Evolutionary conservation across 2,113 vertebrate species (phyloP).

Genomic region (Pangasianodon hypophthalmus): DNA sequence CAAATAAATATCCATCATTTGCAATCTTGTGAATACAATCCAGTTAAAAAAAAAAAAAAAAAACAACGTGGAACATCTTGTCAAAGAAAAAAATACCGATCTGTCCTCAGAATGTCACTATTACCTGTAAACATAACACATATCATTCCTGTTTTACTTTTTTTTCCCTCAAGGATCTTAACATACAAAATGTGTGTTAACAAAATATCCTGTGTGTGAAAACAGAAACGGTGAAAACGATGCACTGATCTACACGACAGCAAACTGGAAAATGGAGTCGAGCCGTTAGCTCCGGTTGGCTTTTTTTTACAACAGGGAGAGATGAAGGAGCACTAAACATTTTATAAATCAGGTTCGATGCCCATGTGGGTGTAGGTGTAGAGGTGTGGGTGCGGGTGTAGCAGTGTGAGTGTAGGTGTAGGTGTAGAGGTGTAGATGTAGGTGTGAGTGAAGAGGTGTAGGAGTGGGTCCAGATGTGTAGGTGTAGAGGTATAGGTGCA

Average conservation of each 20-base stretch:
- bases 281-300: neutral
- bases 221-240: neutral
- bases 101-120: conserved; percentile 7
- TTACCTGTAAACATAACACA: conserved; percentile 33
- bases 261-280: neutral
- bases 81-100: conserved; percentile 2
- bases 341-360: neutral
- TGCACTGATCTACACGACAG: neutral
- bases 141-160: conserved; percentile 50
- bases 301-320: conserved; percentile 22
- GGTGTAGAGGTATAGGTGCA: neutral
- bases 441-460: neutral
- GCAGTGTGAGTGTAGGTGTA: neutral
- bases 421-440: neutral
- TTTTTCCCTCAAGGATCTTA: conserved; percentile 50
- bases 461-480: neutral
- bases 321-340: conserved; percentile 39
- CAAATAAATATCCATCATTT: conserved; percentile 50
- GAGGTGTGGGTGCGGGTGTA: neutral
- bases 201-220: neutral
- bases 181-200: conserved; percentile 31
- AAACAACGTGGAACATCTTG: neutral
- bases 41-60: neutral
- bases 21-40: conserved; percentile 23
- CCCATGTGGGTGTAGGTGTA: neutral